Percentiles rank a stretch among this genome's conserved stretches.
phyloP scores from a whole-genome alignment of 2,797 vertebrate species.

The Clamator glandarius region DNA sequence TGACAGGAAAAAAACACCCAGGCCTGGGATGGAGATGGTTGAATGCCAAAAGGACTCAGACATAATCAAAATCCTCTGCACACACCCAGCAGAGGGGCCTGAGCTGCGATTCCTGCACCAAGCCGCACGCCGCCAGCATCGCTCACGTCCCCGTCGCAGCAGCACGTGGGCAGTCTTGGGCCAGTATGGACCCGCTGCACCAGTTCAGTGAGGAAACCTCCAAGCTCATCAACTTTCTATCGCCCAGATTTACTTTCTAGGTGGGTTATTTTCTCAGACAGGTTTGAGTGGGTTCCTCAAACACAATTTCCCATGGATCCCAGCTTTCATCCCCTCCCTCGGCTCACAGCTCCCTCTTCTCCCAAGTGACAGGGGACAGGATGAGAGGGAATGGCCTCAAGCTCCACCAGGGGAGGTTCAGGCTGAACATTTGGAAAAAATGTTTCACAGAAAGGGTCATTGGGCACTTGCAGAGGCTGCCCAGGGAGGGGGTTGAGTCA shows the following conservation, averaged over 20 bases:
- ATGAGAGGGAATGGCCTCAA: too few species aligned
- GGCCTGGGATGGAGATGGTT: background rate
- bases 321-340: background rate
- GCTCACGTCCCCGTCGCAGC: rapidly evolving
- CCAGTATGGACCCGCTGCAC: too few species aligned
- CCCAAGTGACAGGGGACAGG: too few species aligned
- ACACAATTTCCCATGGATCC: background rate
- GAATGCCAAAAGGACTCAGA: rapidly evolving
- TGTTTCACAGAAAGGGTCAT: too few species aligned
- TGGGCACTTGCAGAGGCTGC: too few species aligned
- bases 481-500: too few species aligned
- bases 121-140: rapidly evolving
- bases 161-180: too few species aligned
- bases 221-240: background rate
- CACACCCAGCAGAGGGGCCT: background rate
- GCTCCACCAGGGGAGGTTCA: too few species aligned
- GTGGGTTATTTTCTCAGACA: background rate
- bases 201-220: too few species aligned
- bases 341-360: background rate
- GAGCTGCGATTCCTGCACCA: background rate
- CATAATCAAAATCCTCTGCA: rapidly evolving
- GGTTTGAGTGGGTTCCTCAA: background rate
- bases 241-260: background rate
- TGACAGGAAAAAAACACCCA: background rate
- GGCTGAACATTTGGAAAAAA: too few species aligned